Evolutionary conservation across 2,888 invertebrate species (phyloP).

Genomic region (Cryptocheilus praepositus): DNA sequence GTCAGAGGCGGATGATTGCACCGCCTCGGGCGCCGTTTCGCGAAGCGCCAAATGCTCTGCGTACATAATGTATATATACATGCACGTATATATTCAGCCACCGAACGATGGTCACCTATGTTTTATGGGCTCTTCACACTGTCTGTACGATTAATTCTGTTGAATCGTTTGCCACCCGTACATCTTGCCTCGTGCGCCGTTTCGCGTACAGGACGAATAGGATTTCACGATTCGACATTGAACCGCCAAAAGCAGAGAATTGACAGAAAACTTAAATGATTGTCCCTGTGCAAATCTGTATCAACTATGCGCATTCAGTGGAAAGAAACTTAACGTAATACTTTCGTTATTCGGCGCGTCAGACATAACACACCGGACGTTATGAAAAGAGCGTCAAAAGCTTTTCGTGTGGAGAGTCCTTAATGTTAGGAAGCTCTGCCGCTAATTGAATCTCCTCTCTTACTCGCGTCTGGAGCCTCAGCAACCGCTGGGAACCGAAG

Average conservation of each 20-base stretch:
- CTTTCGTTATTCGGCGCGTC: too few relatives aligned
- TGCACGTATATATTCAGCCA: slow-evolving; percentile 37
- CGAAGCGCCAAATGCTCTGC: slow-evolving; percentile 46
- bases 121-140: slow-evolving; percentile 51
- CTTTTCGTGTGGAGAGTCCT: slow-evolving; percentile 69
- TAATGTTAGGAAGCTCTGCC: slow-evolving; percentile 74
- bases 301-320: too few relatives aligned
- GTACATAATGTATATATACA: slow-evolving; percentile 42
- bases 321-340: too few relatives aligned
- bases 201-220: too few relatives aligned
- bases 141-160: slow-evolving; percentile 22
- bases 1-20: slow-evolving; percentile 64
- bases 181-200: too few relatives aligned
- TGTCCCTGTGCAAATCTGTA: too few relatives aligned
- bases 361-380: too few relatives aligned
- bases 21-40: slow-evolving; percentile 59
- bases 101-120: slow-evolving; percentile 49
- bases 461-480: slow-evolving; percentile 72
- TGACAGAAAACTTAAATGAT: too few relatives aligned
- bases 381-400: slow-evolving; percentile 14
- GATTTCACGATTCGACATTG: too few relatives aligned
- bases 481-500: slow-evolving; percentile 73
- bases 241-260: too few relatives aligned
- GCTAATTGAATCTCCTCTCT: slow-evolving; percentile 74
- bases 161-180: too few relatives aligned